Percentiles rank a stretch among this genome's conserved stretches.
Evolutionary conservation across 2,888 invertebrate genomes (phyloP).

Genomic region (Lordiphosa fenestrarum): DNA sequence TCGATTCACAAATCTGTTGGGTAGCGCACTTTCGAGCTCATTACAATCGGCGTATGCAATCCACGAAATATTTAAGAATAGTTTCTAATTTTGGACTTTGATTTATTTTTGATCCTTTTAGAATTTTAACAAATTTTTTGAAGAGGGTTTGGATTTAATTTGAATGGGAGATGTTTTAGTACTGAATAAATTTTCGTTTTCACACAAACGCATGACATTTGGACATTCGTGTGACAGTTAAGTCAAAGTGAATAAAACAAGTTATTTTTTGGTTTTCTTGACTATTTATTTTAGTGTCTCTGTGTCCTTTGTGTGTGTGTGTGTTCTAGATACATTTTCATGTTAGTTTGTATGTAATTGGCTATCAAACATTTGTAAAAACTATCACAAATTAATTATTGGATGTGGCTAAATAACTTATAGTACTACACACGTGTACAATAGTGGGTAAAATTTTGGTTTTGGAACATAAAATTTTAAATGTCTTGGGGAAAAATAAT

Average conservation of each 20-base stretch:
- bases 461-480: too few relatives aligned
- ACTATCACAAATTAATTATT: constrained; percentile 75
- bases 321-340: constrained; percentile 51
- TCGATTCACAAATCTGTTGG: constrained; percentile 35
- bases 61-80: constrained; percentile 62
- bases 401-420: constrained; percentile 64
- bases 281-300: constrained; percentile 23
- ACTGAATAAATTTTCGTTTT: constrained; percentile 34
- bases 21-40: constrained; percentile 6
- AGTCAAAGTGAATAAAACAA: neutral
- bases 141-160: constrained; percentile 58
- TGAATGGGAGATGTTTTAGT: constrained; percentile 64
- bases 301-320: constrained; percentile 31
- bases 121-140: constrained; percentile 68
- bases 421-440: constrained; percentile 36
- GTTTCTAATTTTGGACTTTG: constrained; percentile 63
- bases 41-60: constrained; percentile 44
- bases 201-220: constrained; percentile 8
- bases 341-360: constrained; percentile 28
- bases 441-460: constrained; percentile 13
- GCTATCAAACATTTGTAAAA: constrained; percentile 55
- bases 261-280: constrained; percentile 1
- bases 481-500: too few relatives aligned
- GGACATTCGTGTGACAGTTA: constrained; percentile 6
- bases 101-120: constrained; percentile 71